phyloP scores from a whole-genome alignment of 1,140 invertebrate species.

The Mercenaria mercenaria region DNA sequence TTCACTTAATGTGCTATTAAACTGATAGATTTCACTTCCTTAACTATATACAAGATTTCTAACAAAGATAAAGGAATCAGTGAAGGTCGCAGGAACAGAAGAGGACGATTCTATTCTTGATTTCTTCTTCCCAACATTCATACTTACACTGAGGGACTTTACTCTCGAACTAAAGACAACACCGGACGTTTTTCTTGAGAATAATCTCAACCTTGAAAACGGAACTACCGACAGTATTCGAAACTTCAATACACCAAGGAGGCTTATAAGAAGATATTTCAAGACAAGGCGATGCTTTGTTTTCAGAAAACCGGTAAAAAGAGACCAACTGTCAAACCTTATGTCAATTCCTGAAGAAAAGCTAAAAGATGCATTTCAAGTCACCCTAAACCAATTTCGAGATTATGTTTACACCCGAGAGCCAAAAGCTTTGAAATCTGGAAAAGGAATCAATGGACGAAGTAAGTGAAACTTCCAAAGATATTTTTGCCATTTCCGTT shows the following conservation, averaged over 20 bases:
- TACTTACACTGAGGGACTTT: background rate
- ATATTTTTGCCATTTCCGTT: no score
- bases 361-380: no score
- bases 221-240: background rate
- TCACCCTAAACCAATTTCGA: no score
- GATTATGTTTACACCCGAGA: no score
- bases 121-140: background rate
- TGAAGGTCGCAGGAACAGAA: background rate
- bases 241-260: background rate
- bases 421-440: no score
- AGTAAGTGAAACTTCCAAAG: no score
- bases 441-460: no score
- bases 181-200: background rate
- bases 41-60: background rate
- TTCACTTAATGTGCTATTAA: no score
- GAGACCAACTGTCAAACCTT: no score
- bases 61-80: background rate
- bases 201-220: background rate
- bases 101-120: background rate
- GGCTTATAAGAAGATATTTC: background rate
- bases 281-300: constrained; percentile 1
- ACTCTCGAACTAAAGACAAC: background rate
- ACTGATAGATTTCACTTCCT: no score
- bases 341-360: no score
- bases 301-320: background rate